Base-by-base conservation (phyloP, 2,797 vertebrate genomes). In the Columba guinea region DNA sequence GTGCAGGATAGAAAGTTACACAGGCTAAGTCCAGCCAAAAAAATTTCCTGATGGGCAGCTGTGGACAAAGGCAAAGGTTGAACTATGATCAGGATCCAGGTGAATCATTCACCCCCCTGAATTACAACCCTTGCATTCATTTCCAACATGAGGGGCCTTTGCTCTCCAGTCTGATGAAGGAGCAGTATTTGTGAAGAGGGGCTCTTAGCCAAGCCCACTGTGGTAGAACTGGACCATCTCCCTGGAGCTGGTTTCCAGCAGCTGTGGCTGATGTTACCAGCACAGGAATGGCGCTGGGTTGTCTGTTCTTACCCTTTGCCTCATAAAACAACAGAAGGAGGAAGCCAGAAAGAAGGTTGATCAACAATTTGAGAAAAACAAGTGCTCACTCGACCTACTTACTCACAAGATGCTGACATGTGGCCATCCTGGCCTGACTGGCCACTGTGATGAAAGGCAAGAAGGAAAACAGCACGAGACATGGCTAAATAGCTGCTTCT, bases 331-430 rank as follows among this genome's bases (percentile, higher is more conserved):
- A 20, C 16, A 62, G 58, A 53, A 1, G 8, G 27, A 71, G 71
- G 22, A 34, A 86, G 37, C 13, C 13, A 67, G 34, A 23, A 19
- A 81, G 27, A 65, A 81, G 19, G 7, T 1, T 28, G 26, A 73
- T 41, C 19, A 68, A 78, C 24, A 46, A 27, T 0, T 56, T 39
- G 28, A 41, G 48, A 67, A 62, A 77, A 67, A 67, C 10, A 35
- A 58, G 26, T 4, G 10, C 49, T 82, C 26, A 7, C 30, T 35
- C 39, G 41, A 58, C 16, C 11, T n/a, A 17, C 26, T 41, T 27
- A 10, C 51, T 44, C 4, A 1, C 12, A 28, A 52, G 37, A 74
- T 1, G 0, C 4, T 46, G n/a, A 63, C 1, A 0, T 22, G 26
- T 3, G 26, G 52, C 27, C 39, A 35, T 48, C 32, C 37, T 24